Evolutionary conservation across 2,797 vertebrate species (phyloP).

Genomic region (Fringilla coelebs): DNA sequence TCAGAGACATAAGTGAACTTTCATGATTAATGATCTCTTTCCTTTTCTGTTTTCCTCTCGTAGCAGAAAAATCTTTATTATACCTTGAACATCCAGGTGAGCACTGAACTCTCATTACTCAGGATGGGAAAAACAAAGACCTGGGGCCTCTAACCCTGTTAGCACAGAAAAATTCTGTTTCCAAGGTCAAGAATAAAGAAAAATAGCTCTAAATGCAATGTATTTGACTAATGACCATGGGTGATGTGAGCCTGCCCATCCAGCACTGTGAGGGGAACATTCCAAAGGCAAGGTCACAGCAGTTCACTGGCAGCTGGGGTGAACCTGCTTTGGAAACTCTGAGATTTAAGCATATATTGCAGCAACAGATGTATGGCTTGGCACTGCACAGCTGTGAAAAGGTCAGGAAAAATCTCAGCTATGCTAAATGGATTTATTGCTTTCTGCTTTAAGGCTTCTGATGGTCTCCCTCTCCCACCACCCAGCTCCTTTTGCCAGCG

Average conservation of each 20-base stretch:
- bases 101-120: background rate
- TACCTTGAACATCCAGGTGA: background rate
- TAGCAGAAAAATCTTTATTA: background rate
- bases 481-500: background rate
- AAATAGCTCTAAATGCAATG: background rate
- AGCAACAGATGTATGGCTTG: background rate
- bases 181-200: background rate
- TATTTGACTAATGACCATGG: background rate
- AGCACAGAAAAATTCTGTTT: background rate
- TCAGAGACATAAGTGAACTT: background rate
- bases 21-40: background rate
- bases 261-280: background rate
- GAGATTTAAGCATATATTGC: background rate
- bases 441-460: background rate
- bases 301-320: background rate
- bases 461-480: background rate
- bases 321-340: background rate
- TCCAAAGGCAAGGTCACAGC: background rate
- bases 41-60: background rate
- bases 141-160: background rate
- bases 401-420: background rate
- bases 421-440: background rate
- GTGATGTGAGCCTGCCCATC: background rate
- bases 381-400: background rate
- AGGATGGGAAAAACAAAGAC: background rate